phyloP scores from a whole-genome alignment of 2,888 invertebrate species.

The Tenthredo notha region DNA sequence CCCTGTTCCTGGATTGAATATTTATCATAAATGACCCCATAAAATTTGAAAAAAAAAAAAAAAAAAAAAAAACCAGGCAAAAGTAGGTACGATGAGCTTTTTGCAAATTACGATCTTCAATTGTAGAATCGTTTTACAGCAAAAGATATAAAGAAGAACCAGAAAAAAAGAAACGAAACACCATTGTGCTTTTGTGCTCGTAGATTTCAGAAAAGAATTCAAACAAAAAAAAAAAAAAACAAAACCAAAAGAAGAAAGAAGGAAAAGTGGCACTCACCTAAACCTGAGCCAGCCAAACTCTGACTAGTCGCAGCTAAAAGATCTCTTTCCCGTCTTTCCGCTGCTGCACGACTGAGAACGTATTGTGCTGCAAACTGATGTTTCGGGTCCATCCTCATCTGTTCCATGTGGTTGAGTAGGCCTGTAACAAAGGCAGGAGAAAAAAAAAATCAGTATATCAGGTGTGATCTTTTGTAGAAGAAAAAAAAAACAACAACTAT shows the following conservation, averaged over 20 bases:
- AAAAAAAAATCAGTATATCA: background rate
- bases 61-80: background rate
- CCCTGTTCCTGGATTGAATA: constrained; percentile 70
- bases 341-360: constrained; percentile 93
- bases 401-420: constrained; percentile 95
- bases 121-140: background rate
- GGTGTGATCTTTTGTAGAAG: background rate
- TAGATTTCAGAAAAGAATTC: background rate
- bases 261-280: constrained; percentile 68
- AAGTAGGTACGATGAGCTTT: constrained; percentile 12
- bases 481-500: background rate
- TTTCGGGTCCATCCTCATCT: constrained; percentile 98
- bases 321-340: constrained; percentile 92
- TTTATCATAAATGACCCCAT: background rate
- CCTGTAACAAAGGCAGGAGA: constrained; percentile 81
- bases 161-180: background rate
- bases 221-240: background rate
- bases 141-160: constrained; percentile 51
- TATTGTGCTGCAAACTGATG: constrained; percentile 98
- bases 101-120: background rate
- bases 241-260: background rate
- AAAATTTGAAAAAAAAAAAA: constrained; percentile 38
- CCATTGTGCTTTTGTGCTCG: background rate
- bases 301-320: constrained; percentile 78
- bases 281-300: constrained; percentile 75